phyloP scores from a whole-genome alignment of 2,113 vertebrate species.

The Pontoporia blainvillei region DNA sequence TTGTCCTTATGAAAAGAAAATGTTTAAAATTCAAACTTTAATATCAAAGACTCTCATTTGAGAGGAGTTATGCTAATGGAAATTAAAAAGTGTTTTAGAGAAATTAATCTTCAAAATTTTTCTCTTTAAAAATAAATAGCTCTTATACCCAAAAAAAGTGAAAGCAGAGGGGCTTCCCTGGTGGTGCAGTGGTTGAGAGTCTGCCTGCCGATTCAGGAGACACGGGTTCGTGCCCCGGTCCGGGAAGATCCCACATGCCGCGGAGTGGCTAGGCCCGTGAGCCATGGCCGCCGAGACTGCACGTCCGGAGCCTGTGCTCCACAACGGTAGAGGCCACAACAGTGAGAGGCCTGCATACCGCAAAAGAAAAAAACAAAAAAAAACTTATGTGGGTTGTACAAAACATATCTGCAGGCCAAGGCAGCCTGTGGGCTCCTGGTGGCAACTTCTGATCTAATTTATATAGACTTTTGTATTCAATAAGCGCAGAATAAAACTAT shows the following conservation, averaged over 20 bases:
- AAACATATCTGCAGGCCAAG: not conserved
- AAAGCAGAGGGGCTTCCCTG: not conserved
- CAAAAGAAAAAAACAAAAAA: not conserved
- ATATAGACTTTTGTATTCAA: not conserved
- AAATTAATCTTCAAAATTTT: not conserved
- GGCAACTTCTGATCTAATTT: not conserved
- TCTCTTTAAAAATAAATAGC: too few species aligned
- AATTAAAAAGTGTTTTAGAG: slow-evolving; percentile 9
- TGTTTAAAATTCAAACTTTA: not conserved
- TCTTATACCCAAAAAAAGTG: too few species aligned
- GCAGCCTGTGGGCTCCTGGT: not conserved
- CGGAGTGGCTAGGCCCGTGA: fast-evolving
- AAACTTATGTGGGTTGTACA: not conserved
- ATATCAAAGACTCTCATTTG: not conserved
- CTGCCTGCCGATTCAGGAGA: too few species aligned
- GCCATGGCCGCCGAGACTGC: too few species aligned
- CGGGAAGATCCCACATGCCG: too few species aligned
- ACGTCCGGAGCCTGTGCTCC: too few species aligned
- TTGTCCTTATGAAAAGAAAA: not conserved
- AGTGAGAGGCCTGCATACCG: too few species aligned
- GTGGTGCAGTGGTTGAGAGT: too few species aligned
- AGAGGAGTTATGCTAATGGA: slow-evolving; percentile 19
- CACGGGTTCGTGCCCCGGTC: too few species aligned
- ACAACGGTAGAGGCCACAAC: fast-evolving
- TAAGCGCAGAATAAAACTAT: not conserved